These are phyloP conservation scores for Neodiprion fabricii DNA, from an alignment of 1,140 invertebrate species.

Conservation along the genomic window DNA sequence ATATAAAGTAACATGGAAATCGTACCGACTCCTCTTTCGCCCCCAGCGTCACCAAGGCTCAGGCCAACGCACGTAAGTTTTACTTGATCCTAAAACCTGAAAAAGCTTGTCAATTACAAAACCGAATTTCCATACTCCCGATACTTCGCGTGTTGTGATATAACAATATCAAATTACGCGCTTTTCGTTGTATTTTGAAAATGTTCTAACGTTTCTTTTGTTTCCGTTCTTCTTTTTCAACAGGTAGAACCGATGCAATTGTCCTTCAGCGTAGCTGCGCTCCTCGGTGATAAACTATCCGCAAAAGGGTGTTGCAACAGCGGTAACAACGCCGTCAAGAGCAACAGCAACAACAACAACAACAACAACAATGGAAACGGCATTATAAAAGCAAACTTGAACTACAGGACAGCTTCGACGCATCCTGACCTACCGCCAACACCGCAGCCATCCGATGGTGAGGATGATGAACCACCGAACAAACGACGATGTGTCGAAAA, in stretches of 20 bases:
- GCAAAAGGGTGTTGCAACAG: constrained; percentile 13
- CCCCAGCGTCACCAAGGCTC: constrained; percentile 66
- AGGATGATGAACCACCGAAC: constrained; percentile 58
- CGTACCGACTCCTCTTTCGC: constrained; percentile 58
- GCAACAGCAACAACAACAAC: not conserved
- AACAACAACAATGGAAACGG: constrained; percentile 21
- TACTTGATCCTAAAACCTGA: constrained; percentile 12
- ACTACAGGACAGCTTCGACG: constrained; percentile 30
- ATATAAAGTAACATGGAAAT: constrained; percentile 35
- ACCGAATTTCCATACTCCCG: not conserved
- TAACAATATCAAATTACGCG: not conserved
- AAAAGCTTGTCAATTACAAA: not conserved
- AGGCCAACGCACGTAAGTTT: constrained; percentile 63
- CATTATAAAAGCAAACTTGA: constrained; percentile 39
- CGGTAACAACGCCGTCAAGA: constrained; percentile 6
- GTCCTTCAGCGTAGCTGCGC: constrained; percentile 54
- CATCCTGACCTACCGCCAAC: constrained; percentile 53
- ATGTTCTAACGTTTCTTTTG: not conserved
- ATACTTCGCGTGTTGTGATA: not conserved
- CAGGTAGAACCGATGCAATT: constrained; percentile 53
- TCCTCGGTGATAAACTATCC: constrained; percentile 49
- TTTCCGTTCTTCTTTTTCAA: constrained; percentile 31
- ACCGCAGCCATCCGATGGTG: constrained; percentile 62
- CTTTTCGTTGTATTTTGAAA: not conserved
- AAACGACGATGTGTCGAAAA: constrained; percentile 43